These are phyloP conservation scores for Adelognathus sp. DNA, from an alignment of 2,888 invertebrate species.

Conservation along the genomic window DNA sequence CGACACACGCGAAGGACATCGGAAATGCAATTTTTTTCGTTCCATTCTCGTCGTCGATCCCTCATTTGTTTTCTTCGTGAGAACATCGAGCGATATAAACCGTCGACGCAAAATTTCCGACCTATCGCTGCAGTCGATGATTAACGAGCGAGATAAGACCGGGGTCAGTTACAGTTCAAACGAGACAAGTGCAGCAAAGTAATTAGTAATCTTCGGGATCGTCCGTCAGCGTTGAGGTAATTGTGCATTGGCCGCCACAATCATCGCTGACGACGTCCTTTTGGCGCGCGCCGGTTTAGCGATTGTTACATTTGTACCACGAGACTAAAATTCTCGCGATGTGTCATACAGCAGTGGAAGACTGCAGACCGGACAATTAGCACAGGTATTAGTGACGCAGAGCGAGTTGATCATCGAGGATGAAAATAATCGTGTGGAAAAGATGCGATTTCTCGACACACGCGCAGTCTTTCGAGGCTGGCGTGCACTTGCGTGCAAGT, in stretches of 20 bases:
- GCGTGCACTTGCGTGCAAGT: neutral
- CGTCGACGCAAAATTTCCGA: constrained; percentile 27
- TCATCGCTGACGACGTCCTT: constrained; percentile 28
- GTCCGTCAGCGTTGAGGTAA: constrained; percentile 59
- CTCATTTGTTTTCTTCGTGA: neutral
- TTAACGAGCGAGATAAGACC: constrained; percentile 57
- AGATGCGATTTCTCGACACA: constrained; percentile 27
- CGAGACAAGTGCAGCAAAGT: constrained; percentile 47
- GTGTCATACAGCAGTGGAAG: neutral
- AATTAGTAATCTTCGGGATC: constrained; percentile 57
- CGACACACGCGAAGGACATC: neutral
- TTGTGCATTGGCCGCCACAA: constrained; percentile 47
- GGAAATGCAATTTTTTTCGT: constrained; percentile 9
- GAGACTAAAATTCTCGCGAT: constrained; percentile 1
- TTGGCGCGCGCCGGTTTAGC: constrained; percentile 20
- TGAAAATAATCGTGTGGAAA: constrained; percentile 21
- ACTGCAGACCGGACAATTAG: constrained; percentile 40
- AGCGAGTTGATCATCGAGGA: constrained; percentile 14
- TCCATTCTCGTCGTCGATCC: constrained; percentile 3
- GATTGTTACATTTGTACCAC: constrained; percentile 32
- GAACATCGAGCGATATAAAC: neutral
- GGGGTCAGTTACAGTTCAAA: constrained; percentile 54
- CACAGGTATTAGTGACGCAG: constrained; percentile 6
- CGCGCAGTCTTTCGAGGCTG: constrained; percentile 16
- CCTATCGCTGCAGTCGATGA: constrained; percentile 50